A percentile compares a stretch with the other conserved stretches of the same genome.
phyloP scores from a whole-genome alignment of 2,113 vertebrate species.

The Leucopsar rothschildi region DNA sequence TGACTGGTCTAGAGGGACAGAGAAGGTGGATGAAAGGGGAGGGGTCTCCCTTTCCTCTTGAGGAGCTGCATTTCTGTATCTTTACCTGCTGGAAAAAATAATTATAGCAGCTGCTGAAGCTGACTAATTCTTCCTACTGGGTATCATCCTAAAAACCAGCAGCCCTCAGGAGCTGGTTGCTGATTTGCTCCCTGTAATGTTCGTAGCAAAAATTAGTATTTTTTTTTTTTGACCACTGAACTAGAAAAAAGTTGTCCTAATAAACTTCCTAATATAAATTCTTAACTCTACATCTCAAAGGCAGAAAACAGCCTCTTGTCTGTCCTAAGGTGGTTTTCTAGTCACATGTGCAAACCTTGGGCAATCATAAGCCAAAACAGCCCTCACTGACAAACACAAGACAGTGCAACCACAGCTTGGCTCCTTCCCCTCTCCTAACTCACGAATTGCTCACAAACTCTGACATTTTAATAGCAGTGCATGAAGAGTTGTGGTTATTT shows the following conservation, averaged over 20 bases:
- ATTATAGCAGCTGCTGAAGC: neutral
- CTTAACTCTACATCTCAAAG: neutral
- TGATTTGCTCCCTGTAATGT: neutral
- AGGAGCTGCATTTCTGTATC: neutral
- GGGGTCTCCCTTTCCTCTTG: neutral
- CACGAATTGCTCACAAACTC: neutral
- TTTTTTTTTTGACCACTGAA: neutral
- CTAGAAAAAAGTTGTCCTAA: neutral
- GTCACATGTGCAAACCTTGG: neutral
- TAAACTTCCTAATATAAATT: neutral
- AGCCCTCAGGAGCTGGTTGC: neutral
- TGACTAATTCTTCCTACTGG: neutral
- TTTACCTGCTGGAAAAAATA: neutral
- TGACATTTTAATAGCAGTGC: neutral
- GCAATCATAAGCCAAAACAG: neutral
- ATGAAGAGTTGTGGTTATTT: neutral
- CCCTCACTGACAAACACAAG: neutral
- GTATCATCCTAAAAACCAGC: neutral
- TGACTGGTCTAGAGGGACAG: neutral
- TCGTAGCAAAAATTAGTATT: neutral
- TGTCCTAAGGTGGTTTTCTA: neutral
- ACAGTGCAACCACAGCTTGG: neutral
- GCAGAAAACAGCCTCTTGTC: neutral
- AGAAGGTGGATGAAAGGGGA: neutral
- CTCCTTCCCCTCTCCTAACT: neutral